Conservation (phyloP, 1,140 invertebrate species). For the Zaprionus kolodkinae region DNA sequence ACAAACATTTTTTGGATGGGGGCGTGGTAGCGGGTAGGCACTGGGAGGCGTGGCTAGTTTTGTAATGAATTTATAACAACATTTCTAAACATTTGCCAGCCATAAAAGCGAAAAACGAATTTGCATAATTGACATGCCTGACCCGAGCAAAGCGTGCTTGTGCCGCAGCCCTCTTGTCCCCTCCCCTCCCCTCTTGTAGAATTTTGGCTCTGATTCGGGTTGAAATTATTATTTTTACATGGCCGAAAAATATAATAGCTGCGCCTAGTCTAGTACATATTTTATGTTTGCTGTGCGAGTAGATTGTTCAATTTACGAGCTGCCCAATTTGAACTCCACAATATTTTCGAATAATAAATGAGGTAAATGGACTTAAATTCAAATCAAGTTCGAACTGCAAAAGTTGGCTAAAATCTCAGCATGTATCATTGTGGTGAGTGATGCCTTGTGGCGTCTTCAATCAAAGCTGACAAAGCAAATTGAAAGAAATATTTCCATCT, state of each 20-base stretch:
- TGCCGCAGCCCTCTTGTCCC: neutral
- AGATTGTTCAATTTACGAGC: conserved; percentile 22
- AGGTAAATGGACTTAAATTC: neutral
- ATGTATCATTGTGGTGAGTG: neutral
- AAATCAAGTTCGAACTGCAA: neutral
- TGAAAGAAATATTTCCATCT: conserved; percentile 25
- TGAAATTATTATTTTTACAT: conserved; percentile 51
- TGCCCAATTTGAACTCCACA: neutral
- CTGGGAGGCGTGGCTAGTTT: conserved; percentile 41
- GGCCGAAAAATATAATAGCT: conserved; percentile 7
- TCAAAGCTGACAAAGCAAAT: neutral
- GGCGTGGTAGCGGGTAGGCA: neutral
- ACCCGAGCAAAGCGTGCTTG: neutral
- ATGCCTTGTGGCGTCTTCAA: neutral
- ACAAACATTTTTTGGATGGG: conserved; percentile 50
- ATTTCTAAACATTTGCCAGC: conserved; percentile 60
- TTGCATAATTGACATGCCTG: conserved; percentile 68
- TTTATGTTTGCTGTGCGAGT: conserved; percentile 11
- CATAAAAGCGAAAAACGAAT: conserved; percentile 60
- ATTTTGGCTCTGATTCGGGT: neutral
- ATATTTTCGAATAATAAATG: conserved; percentile 22
- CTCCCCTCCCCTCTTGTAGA: neutral
- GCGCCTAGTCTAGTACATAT: neutral
- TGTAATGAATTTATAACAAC: conserved; percentile 78
- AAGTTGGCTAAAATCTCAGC: neutral